Base-by-base conservation (phyloP, 2,888 invertebrate species). In the Ornithoptera alexandrae region DNA sequence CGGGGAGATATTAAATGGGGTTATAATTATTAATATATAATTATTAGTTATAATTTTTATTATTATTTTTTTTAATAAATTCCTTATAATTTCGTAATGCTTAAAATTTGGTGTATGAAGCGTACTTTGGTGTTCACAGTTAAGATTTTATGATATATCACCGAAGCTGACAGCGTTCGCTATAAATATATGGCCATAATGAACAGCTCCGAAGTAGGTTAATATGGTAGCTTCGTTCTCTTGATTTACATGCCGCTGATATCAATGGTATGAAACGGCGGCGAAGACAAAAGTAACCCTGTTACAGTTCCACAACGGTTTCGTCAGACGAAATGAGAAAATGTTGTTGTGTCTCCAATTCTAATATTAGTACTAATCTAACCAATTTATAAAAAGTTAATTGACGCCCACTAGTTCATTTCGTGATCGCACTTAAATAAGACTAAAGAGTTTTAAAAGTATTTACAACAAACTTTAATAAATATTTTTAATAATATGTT, bases 101-200 rank as follows among this genome's bases (percentile, higher is more conserved):
- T n/a, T 6, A 53, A n/a, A 18, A 53, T 53, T 53, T 53, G 18
- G 57, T 24, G 12, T n/a, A 22, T 15, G 15, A 36, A 30, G 36
- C 4, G 42, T 59, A 5, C 6, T 61, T 24, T 58, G 18, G 24
- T 62, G 46, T 58, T 24, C 46, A 15, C 50, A 62, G 46, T 17
- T 42, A 58, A 57, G n/a, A 56, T n/a, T 58, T 68, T 63, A 50
- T 58, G 42, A 67, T 22, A 22, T 15, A 62, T 30, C 20, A 56
- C 56, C 30, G 24, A 69, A 42, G 64, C 46, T 68, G 63, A 50
- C 62, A 36, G 50, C 22, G 57, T 2, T 8, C 8, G 62, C 30
- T 59, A 68, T 64, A 39, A 68, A 68, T 64, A 68, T 60, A 59
- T 46, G 36, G 7, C 20, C 53, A 60, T 53, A 57, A 64, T 68